Evolutionary conservation across 2,113 vertebrate species (phyloP), one percentile per base, ranked within the genome.

Genomic region (Hiodon tergisus): DNA sequence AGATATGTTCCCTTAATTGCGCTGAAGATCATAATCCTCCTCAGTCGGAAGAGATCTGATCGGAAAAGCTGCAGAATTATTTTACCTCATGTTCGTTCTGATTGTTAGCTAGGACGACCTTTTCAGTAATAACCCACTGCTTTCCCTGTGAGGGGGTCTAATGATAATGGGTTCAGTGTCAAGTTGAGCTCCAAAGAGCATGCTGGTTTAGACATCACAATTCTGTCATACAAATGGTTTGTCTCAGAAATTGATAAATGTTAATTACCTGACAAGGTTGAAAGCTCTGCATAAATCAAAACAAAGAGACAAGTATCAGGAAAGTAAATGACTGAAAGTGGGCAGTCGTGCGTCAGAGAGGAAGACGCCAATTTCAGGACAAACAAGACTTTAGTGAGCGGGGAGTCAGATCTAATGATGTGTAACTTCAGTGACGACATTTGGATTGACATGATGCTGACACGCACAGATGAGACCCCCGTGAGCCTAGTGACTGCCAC

Each of bases 211-310:
- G 67, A 47, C 61, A 63, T 70, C 75, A 76, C 68, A 9, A 31
- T 50, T 9, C 67, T 71, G 68, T 71, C 74, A 76, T 3, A n/a
- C 9, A 47, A 31, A 62, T 54, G 58, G 58, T 59, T 63, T 51
- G 51, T 63, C 57, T 71, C 50, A 13, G 59, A 65, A 9, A 69
- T 50, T 70, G 59, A 71, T 71, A 65, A 71, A 76, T 76, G 60
- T 71, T 71, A 76, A 76, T 76, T 70, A 76, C 59, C 60, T 70
- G 75, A 62, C 65, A 55, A 62, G 5, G 8, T 16, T 47, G 55
- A 75, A 67, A 75, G 63, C 46, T 14, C 11, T 4, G 53, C 31
- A 61, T 51, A 69, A 63, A 69, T 63, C 16, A 62, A 63, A 70
- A 71, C 13, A 57, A 70, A 55, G 59, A 60, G 48, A 2, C 7